These are phyloP conservation scores for Neofelis nebulosa DNA, from an alignment of 2,113 vertebrate genomes.

Conservation along the genomic window DNA sequence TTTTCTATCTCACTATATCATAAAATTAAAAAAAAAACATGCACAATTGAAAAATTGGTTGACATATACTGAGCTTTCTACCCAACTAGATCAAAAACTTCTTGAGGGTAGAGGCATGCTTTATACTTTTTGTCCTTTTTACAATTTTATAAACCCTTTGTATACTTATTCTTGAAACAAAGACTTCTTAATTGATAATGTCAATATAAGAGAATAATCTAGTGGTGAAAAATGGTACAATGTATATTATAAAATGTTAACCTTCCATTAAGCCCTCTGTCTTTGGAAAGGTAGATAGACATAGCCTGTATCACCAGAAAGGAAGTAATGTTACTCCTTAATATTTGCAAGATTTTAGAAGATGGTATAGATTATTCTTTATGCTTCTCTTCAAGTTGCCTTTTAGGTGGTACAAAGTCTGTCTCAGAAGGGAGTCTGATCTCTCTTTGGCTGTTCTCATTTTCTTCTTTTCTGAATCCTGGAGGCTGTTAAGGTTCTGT, in stretches of 20 bases:
- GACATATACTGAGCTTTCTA: not conserved
- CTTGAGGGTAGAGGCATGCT: not conserved
- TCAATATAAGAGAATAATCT: not conserved
- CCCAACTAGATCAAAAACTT: not conserved
- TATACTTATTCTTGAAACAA: not conserved
- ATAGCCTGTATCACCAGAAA: not conserved
- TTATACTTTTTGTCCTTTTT: not conserved
- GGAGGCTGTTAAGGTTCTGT: not conserved
- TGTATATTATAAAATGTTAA: not conserved
- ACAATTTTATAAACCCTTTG: not conserved
- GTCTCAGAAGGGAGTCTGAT: not conserved
- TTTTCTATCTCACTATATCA: not conserved
- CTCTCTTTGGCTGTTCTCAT: not conserved
- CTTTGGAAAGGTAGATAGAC: not conserved
- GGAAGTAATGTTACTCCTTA: not conserved
- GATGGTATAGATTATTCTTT: not conserved
- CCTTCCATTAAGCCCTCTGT: not conserved
- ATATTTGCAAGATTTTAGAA: not conserved
- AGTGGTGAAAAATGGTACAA: not conserved
- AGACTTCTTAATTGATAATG: not conserved
- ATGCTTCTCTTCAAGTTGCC: not conserved
- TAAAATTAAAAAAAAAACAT: not conserved
- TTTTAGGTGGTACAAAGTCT: not conserved
- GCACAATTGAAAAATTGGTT: not conserved
- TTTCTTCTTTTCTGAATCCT: constrained; percentile 10